Conservation (phyloP, 2,888 invertebrate species). For the Laspeyria flexula region DNA sequence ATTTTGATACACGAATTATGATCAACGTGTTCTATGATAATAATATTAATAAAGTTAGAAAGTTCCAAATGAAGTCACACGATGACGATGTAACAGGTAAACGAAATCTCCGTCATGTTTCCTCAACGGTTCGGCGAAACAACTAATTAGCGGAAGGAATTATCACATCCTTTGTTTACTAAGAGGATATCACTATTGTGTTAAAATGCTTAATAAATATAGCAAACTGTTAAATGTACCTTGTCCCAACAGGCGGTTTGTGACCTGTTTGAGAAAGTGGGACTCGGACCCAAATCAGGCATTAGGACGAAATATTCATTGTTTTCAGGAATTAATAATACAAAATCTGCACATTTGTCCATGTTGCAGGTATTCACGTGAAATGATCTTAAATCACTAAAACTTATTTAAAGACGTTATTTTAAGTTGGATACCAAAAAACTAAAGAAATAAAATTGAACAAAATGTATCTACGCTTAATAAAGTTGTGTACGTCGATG, state of each 20-base stretch:
- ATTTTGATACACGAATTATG: slow-evolving; percentile 31
- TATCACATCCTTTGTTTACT: not conserved
- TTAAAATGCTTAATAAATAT: not conserved
- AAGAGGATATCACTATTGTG: not conserved
- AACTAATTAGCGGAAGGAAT: not conserved
- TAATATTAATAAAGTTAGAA: slow-evolving; percentile 4
- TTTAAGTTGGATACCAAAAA: too few species aligned
- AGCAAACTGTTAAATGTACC: not conserved
- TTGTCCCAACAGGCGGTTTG: too few species aligned
- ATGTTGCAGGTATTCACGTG: too few species aligned
- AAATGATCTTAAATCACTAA: too few species aligned
- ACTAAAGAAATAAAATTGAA: too few species aligned
- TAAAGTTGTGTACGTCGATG: not conserved
- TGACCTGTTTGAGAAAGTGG: too few species aligned
- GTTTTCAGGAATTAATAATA: too few species aligned
- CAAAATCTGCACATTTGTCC: too few species aligned
- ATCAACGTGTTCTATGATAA: slow-evolving; percentile 14
- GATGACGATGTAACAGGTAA: not conserved
- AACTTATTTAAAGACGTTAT: too few species aligned
- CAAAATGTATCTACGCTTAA: not conserved
- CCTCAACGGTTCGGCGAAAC: not conserved
- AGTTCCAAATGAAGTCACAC: slow-evolving; percentile 6
- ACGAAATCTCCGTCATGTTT: not conserved
- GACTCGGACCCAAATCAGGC: too few species aligned
- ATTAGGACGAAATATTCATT: too few species aligned